A percentile compares a stretch with the other conserved stretches of the same genome.
phyloP scores from a whole-genome alignment of 2,888 invertebrate species.

The Cantharis flavilabris region DNA sequence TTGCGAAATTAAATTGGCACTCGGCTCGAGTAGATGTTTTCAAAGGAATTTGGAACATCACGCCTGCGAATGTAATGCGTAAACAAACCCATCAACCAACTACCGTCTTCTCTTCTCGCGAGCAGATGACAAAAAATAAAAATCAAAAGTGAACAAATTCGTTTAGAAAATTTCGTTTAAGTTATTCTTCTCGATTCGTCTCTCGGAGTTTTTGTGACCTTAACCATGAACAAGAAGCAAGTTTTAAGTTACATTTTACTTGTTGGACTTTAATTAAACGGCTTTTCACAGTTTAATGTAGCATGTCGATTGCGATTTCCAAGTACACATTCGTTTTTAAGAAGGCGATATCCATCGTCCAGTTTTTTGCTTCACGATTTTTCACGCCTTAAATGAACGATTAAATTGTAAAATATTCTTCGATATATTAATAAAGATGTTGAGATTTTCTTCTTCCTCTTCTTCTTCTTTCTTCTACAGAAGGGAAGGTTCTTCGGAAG shows the following conservation, averaged over 20 bases:
- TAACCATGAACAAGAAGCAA: conserved; percentile 12
- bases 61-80: neutral
- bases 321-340: neutral
- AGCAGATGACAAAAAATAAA: neutral
- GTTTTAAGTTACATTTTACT: conserved; percentile 6
- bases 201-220: conserved; percentile 7
- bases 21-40: neutral
- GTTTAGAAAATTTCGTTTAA: neutral
- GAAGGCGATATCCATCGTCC: neutral
- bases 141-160: neutral
- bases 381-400: neutral
- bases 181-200: neutral
- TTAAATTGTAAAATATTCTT: neutral
- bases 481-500: neutral
- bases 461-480: too few species aligned
- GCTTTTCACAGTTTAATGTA: conserved; percentile 10
- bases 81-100: neutral
- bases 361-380: neutral
- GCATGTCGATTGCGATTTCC: conserved; percentile 6
- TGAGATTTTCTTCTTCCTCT: neutral
- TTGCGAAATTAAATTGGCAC: neutral
- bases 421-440: neutral
- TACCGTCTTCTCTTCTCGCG: neutral
- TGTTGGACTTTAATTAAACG: conserved; percentile 11
- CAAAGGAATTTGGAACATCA: neutral